Evolutionary conservation across 2,888 invertebrate genomes (phyloP), one percentile per base, ranked within the genome.

Genomic region (Athetis lepigone): DNA sequence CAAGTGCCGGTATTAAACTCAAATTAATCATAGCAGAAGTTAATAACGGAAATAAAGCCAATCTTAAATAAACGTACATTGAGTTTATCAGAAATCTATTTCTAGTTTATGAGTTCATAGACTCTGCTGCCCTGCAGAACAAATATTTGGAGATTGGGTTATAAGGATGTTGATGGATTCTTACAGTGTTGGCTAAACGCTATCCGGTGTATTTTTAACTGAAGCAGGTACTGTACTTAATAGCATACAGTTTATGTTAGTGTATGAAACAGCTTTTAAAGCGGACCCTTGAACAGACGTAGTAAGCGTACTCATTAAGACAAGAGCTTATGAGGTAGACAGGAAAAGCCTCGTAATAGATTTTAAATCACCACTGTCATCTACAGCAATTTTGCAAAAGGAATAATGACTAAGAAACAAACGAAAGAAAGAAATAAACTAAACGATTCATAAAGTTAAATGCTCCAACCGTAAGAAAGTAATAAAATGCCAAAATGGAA

Each of bases 31-130:
- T 19, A 72, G 9, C 21, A 46, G 45, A 51, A 78, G 51, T 77
- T 76, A 76, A 78, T 74, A 77, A 75, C 77, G 75, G 76, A 83
- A 75, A 80, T 83, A 77, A 78, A 80, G 64, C 47, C 60, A 67
- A 76, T 72, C 40, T 43, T 57, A 63, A 77, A 75, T 60, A 64
- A 27, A 66, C 59, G 47, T 19, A 55, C 40, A 43, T 66, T 16
- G 51, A 49, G 66, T 50, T 70, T 45, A 78, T 70, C 69, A 58
- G 69, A 62, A 68, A 56, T 83, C 86, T 89, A 90, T 88, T 87
- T 85, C 59, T 58, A 83, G 80, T 85, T 85, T 79, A 89, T 85
- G 85, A 84, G 89, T 86, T 86, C 86, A 82, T 83, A 85, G 84
- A 85, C 83, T 85, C 70, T 43, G 61, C 36, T 51, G 54, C 49